These are phyloP conservation scores for Aphis gossypii DNA, from an alignment of 1,140 invertebrate genomes.

Conservation along the genomic window DNA sequence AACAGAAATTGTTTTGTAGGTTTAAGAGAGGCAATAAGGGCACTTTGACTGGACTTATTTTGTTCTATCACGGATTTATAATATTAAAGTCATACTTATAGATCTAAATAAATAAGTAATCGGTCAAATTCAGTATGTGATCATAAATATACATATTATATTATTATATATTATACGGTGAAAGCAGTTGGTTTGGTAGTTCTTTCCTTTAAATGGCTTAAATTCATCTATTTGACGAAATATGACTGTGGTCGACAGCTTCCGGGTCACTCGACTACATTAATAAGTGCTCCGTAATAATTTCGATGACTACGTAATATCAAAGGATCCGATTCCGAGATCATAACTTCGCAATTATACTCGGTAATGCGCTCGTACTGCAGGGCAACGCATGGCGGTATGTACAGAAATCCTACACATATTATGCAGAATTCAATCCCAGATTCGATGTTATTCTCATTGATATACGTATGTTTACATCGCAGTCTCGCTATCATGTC, in stretches of 20 bases:
- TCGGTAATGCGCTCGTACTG: too few species aligned
- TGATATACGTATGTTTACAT: background rate
- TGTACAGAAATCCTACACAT: too few species aligned
- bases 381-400: background rate
- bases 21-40: too few species aligned
- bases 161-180: background rate
- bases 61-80: too few species aligned
- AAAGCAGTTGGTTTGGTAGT: background rate
- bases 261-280: background rate
- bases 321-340: background rate
- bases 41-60: too few species aligned
- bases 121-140: background rate
- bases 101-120: background rate
- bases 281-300: background rate
- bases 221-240: background rate
- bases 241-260: background rate
- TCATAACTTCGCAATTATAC: background rate
- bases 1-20: too few species aligned
- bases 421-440: background rate
- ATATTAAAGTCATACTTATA: too few species aligned
- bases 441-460: background rate
- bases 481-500: background rate
- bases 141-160: too few species aligned
- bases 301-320: background rate
- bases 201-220: too few species aligned